These are phyloP conservation scores for Dolichoris vasculosae DNA, from an alignment of 1,140 invertebrate species.

Conservation along the genomic window DNA sequence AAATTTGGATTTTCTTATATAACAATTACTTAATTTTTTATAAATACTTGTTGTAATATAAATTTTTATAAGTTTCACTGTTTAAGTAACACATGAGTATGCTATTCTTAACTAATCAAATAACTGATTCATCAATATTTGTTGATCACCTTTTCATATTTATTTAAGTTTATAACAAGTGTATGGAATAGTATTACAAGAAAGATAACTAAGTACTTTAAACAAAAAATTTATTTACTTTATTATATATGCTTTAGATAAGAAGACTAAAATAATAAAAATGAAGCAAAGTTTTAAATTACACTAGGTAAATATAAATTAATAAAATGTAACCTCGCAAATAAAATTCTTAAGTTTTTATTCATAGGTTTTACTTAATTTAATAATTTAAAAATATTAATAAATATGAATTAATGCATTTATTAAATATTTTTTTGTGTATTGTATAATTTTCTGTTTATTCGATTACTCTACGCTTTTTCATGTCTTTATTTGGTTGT, in stretches of 20 bases:
- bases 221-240: conserved; percentile 24
- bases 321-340: too few species aligned
- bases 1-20: not conserved
- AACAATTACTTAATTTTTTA: not conserved
- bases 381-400: too few species aligned
- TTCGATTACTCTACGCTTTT: too few species aligned
- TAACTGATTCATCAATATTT: conserved; percentile 17
- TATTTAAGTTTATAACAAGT: conserved; percentile 23
- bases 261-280: conserved; percentile 6
- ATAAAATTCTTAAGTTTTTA: too few species aligned
- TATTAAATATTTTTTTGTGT: too few species aligned
- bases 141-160: conserved; percentile 23
- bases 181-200: conserved; percentile 14
- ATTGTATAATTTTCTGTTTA: too few species aligned
- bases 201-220: conserved; percentile 25
- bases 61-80: not conserved
- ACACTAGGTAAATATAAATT: too few species aligned
- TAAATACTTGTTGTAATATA: not conserved
- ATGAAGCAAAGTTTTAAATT: too few species aligned
- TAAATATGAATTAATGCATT: too few species aligned
- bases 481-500: too few species aligned
- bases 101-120: not conserved
- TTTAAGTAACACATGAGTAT: not conserved
- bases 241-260: not conserved
- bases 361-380: too few species aligned